A percentile compares a stretch with the other conserved stretches of the same genome.
Conservation (phyloP, 37 sponge, comb jelly and placozoan species). For the Halichondria panicea region DNA sequence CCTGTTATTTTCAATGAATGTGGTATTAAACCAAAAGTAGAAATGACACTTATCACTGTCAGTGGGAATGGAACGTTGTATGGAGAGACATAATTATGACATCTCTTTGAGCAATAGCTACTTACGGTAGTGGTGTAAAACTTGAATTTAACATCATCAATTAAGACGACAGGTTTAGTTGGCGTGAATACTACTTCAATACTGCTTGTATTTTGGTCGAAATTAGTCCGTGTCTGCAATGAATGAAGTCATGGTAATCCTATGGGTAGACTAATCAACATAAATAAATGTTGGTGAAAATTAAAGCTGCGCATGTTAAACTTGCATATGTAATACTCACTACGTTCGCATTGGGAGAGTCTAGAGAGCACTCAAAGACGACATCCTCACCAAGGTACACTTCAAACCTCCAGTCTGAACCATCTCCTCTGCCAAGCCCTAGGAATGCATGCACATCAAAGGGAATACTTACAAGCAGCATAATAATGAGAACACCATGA, state of each 20-base stretch:
- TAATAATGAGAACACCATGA: too few species aligned
- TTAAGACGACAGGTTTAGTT: conserved; percentile 2
- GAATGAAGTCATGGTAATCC: too few species aligned
- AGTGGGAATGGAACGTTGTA: conserved; percentile 29
- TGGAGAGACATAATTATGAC: too few species aligned
- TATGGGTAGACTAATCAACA: too few species aligned
- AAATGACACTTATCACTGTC: conserved; percentile 62
- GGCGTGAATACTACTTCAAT: conserved; percentile 10
- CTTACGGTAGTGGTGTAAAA: conserved; percentile 39
- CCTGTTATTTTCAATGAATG: conserved; percentile 58
- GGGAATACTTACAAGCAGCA: too few species aligned
- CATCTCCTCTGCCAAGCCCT: conserved; percentile 36
- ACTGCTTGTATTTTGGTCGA: neutral
- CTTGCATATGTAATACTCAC: neutral
- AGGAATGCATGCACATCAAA: neutral
- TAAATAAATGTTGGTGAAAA: too few species aligned
- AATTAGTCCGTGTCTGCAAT: too few species aligned
- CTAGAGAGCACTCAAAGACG: conserved; percentile 19
- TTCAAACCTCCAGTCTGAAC: conserved; percentile 48
- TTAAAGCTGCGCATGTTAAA: too few species aligned
- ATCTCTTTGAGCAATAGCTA: too few species aligned
- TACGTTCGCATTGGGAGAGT: neutral
- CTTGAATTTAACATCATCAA: conserved; percentile 43
- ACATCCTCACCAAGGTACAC: conserved; percentile 11
- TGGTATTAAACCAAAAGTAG: conserved; percentile 71